Evolutionary conservation across 2,888 invertebrate species (phyloP), one percentile per base, ranked within the genome.

Genomic region (Ditylenchus weischeri): DNA sequence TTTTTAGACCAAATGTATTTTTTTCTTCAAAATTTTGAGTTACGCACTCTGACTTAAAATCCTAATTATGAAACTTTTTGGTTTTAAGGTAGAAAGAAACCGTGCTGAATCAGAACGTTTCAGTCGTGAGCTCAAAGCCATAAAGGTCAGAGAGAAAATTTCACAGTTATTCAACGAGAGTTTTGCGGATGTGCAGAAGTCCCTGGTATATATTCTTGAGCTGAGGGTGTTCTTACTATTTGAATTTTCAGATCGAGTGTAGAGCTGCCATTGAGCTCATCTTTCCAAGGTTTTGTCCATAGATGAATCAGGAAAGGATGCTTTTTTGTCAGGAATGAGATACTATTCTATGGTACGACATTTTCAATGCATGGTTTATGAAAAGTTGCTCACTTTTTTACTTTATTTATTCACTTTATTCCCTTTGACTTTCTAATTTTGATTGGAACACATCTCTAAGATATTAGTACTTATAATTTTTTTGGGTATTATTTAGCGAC

Each of bases 51-150:
- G 15, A n/a, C 5, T 4, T 29, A 29, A 29, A 29, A 29, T 5
- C 21, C 10, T 47, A 15, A 1, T 50, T 48, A 15, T 38, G 23
- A 4, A 57, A 43, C 64, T n/a, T 49, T 63, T 51, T 23, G 1
- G 11, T 43, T 0, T 62, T 35, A 29, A 74, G 73, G 65, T 74
- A 21, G 76, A 76, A 51, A 57, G 74, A 29, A 64, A 69, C 15
- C 62, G 65, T 29, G 69, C 74, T 13, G 69, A 64, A 29, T 64
- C 60, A 62, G 69, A 73, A 57, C 62, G 62, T 13, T 59, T 72
- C 21, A 35, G 57, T 38, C 48, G 66, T 23, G 71, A 66, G 29
- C 61, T 64, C 21, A 49, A 58, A 23, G 61, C 66, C 5, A 57
- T 65, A 15, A 72, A 68, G 51, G 47, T 67, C n/a, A 38, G 49